A percentile compares a stretch with the other conserved stretches of the same genome.
Conservation (phyloP, 2,888 invertebrate genomes). For the Dermolepida albohirtum region DNA sequence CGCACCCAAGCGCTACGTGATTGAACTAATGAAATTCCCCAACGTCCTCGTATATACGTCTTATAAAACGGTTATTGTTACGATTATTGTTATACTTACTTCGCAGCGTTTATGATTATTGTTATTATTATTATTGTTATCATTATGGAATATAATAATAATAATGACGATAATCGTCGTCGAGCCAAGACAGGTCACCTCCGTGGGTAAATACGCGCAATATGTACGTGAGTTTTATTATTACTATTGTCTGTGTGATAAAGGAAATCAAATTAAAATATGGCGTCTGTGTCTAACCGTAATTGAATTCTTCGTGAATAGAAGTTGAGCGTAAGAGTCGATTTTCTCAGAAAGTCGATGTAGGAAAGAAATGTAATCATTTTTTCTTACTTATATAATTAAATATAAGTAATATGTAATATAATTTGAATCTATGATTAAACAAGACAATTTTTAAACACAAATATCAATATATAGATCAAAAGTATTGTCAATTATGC, state of each 20-base stretch:
- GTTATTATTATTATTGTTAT: conserved; percentile 16
- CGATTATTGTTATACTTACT: conserved; percentile 61
- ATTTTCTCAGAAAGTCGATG: no score
- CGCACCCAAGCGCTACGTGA: conserved; percentile 55
- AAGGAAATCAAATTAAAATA: conserved; percentile 5
- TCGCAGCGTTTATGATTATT: conserved; percentile 21
- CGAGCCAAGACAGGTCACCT: conserved; percentile 7
- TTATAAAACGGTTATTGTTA: conserved; percentile 62
- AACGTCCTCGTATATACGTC: conserved; percentile 59
- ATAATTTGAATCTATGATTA: no score
- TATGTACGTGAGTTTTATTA: conserved; percentile 4
- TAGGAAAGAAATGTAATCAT: no score
- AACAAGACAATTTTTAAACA: no score
- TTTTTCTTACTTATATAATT: no score
- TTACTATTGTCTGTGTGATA: not conserved
- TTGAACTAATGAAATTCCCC: conserved; percentile 62
- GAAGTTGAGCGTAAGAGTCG: no score
- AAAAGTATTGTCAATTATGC: no score
- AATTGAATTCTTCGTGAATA: not conserved
- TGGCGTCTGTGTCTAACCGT: not conserved
- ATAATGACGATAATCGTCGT: conserved; percentile 1
- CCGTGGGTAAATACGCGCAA: conserved; percentile 13
- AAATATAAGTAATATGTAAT: no score
- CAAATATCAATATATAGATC: no score
- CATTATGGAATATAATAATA: conserved; percentile 24